Evolutionary conservation across 2,113 vertebrate species (phyloP), one percentile per base, ranked within the genome.

Genomic region (Dromas ardeola): DNA sequence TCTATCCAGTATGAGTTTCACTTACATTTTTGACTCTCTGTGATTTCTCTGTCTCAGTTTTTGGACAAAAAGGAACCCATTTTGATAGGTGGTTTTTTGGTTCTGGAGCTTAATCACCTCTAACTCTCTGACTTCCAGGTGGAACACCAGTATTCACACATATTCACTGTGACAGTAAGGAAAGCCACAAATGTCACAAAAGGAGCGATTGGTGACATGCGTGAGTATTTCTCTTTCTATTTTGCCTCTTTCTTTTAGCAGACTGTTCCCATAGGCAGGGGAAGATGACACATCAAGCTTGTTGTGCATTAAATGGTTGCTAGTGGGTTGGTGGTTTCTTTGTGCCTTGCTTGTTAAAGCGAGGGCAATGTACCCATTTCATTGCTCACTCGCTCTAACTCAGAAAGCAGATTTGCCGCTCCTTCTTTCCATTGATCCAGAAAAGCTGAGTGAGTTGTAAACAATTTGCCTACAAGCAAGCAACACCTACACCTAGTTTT

Each of bases 81-180:
- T 81, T 87, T 76, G 43, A 61, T 55, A 40, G 52, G 50, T 77
- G 52, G 2, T 17, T 72, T 81, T 81, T 56, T 67, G 2, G 18
- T 92, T 88, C 49, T 90, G 80, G 50, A 91, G 66, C 50, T 89
- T 96, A 94, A 82, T 88, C 81, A 81, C 36, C 59, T 96, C 45
- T 92, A 95, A 19, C 73, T 88, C 7, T 97, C 95, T 97, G 85
- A 50, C 92, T 97, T 97, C 17, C 97, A 99, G 99, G 99, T 99
- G 94, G 99, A 99, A 36, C 99, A 99, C 92, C 99, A 99, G 93
- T 99, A 99, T 89, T 99, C 99, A 38, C 99, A 99, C 96, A 98
- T 98, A 93, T 98, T 99, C 84, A 99, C 97, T 6, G 99, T 99
- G 81, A 99, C 98, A 5, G 99, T 99, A 25, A 94, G 98, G 83